Evolutionary conservation across 2,113 vertebrate species (phyloP).

Genomic region (Synchiropus splendidus): DNA sequence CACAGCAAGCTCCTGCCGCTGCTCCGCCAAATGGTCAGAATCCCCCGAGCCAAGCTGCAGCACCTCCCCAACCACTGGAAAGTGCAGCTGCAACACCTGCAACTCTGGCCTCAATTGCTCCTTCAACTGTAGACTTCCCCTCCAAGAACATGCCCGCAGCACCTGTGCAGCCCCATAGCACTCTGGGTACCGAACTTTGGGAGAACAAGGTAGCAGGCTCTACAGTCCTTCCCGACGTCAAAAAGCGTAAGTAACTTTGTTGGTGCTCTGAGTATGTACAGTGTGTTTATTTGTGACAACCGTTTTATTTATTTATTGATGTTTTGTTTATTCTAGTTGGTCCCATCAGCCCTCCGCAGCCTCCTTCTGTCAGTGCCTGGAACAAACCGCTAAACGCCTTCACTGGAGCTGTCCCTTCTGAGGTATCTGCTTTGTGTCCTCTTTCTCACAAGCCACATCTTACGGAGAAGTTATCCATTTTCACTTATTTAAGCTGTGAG

Average conservation of each 20-base stretch:
- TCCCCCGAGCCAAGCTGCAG: slow-evolving; percentile 37
- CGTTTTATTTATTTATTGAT: neutral
- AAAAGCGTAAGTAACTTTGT: slow-evolving; percentile 79
- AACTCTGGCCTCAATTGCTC: slow-evolving; percentile 46
- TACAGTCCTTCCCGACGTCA: slow-evolving; percentile 80
- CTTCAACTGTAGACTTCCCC: slow-evolving; percentile 66
- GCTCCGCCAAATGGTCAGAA: slow-evolving; percentile 53
- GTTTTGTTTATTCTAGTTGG: slow-evolving; percentile 72
- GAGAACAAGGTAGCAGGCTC: slow-evolving; percentile 83
- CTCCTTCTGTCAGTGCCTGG: slow-evolving; percentile 97
- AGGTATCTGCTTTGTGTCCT: slow-evolving; percentile 58
- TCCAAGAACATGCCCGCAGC: slow-evolving; percentile 64
- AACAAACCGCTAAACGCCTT: slow-evolving; percentile 97
- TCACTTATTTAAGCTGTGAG: no score
- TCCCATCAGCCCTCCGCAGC: slow-evolving; percentile 92
- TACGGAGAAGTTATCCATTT: no score
- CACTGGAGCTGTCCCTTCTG: slow-evolving; percentile 74
- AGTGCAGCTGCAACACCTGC: slow-evolving; percentile 41
- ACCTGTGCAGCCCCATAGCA: slow-evolving; percentile 68
- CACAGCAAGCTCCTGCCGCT: slow-evolving; percentile 36
- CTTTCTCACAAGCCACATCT: no score
- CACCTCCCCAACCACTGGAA: slow-evolving; percentile 55
- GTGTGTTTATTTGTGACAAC: neutral
- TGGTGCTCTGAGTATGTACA: no score
- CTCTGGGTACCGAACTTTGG: slow-evolving; percentile 85